A percentile compares a stretch with the other conserved stretches of the same genome.
Conservation (phyloP, 2,888 invertebrate species). For the Phymatocera aterrima region DNA sequence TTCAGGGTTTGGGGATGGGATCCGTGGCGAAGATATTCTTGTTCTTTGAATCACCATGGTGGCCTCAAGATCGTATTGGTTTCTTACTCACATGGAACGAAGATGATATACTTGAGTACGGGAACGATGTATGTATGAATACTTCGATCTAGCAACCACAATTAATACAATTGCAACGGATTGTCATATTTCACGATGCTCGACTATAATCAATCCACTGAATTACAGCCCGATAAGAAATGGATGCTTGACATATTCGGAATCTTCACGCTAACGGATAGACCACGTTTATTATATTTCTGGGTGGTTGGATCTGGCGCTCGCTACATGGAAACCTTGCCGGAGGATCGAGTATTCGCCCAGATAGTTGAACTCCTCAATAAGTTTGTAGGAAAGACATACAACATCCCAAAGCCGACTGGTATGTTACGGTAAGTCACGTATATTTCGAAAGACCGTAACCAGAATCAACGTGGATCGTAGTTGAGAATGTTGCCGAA, state of each 20-base stretch:
- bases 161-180: neutral
- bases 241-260: constrained; percentile 82
- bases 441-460: no score
- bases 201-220: no score
- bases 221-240: constrained; percentile 67
- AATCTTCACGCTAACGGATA: constrained; percentile 79
- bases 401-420: constrained; percentile 75
- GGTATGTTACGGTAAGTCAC: constrained; percentile 76
- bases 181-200: no score
- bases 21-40: constrained; percentile 83
- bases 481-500: no score
- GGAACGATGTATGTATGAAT: neutral
- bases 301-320: constrained; percentile 82
- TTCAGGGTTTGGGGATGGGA: constrained; percentile 79
- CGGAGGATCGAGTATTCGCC: constrained; percentile 76
- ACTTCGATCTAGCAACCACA: constrained; percentile 64
- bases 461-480: no score
- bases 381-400: constrained; percentile 76
- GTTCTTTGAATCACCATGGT: constrained; percentile 81
- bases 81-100: constrained; percentile 79
- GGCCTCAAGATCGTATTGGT: constrained; percentile 77
- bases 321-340: constrained; percentile 78
- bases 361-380: constrained; percentile 75
- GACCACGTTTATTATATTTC: constrained; percentile 79
- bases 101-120: constrained; percentile 69